These are phyloP conservation scores for Pseudomyrmex cubaensis DNA, from an alignment of 1,140 invertebrate genomes.

Conservation along the genomic window DNA sequence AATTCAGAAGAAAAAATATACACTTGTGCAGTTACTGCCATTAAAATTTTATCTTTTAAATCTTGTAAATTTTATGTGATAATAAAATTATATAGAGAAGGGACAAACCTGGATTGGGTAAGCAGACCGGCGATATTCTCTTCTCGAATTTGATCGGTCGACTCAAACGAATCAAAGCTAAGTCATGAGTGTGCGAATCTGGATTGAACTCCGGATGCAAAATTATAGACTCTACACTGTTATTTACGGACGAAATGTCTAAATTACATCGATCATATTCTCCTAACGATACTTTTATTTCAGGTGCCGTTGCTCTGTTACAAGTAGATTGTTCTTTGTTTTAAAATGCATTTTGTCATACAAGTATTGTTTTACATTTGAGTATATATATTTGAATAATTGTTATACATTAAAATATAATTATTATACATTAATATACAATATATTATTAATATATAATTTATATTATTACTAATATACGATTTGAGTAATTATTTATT, in stretches of 20 bases:
- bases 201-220: slow-evolving; percentile 85
- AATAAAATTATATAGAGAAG: neutral
- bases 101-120: slow-evolving; percentile 85
- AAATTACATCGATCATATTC: slow-evolving; percentile 85
- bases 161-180: slow-evolving; percentile 87
- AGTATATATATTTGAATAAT: no score
- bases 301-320: slow-evolving; percentile 81
- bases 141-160: slow-evolving; percentile 85
- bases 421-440: no score
- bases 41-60: neutral
- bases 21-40: neutral
- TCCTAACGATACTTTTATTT: slow-evolving; percentile 86
- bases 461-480: no score
- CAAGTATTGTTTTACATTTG: neutral
- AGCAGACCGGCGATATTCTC: slow-evolving; percentile 86
- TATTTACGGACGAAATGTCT: slow-evolving; percentile 83
- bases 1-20: neutral
- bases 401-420: no score
- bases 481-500: neutral
- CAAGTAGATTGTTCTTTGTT: slow-evolving; percentile 51
- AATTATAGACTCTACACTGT: slow-evolving; percentile 83
- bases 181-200: slow-evolving; percentile 85
- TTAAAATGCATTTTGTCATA: slow-evolving; percentile 11
- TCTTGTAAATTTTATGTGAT: neutral
- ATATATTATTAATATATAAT: no score